Base-by-base conservation (phyloP, 1,140 invertebrate species). In the Drosophila lacertosa region DNA sequence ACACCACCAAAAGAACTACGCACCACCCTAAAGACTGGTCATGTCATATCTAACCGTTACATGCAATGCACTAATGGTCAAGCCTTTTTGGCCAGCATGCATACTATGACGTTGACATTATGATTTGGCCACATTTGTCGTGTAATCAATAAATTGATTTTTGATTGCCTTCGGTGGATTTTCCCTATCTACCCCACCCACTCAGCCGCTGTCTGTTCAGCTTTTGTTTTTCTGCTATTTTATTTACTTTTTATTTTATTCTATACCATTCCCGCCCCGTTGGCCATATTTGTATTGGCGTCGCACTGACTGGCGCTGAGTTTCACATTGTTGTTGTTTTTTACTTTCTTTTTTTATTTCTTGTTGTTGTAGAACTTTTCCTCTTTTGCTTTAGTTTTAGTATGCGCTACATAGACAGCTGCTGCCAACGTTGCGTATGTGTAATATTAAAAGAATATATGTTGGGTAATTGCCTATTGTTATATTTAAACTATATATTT, bases 71-170 rank as follows among this genome's bases (percentile, higher is more conserved):
- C 40, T 58, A 53, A 66, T 45, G 54, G 63, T 45, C 63, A 66
- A 39, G 20, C 42, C 37, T 22, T 29, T 60, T 44, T 9, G 16
- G 59, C 57, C 33, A 32, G 24, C 39, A 35, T 60, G 32, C 47
- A 53, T 45, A 60, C n/a, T 66, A 65, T 54, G 24, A 15, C n/a
- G 37, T 45, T 58, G 22, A 50, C 58, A 70, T 76, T 74, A 74
- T 78, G 74, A 57, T 66, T 57, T 69, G 51, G 50, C 39, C 54
- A 58, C 50, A 44, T 80, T 77, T 50, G 60, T 81, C 40, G 63
- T 82, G 63, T 73, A 82, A 88, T 88, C 82, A 89, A 88, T 88
- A 88, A 88, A 88, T 88, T 89, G 82, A 88, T 88, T 88, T 86
- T 88, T 89, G 83, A 89, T 88, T 78, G 70, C 65, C 48, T 29